Evolutionary conservation across 2,113 vertebrate species (phyloP).

Genomic region (Hucho hucho): DNA sequence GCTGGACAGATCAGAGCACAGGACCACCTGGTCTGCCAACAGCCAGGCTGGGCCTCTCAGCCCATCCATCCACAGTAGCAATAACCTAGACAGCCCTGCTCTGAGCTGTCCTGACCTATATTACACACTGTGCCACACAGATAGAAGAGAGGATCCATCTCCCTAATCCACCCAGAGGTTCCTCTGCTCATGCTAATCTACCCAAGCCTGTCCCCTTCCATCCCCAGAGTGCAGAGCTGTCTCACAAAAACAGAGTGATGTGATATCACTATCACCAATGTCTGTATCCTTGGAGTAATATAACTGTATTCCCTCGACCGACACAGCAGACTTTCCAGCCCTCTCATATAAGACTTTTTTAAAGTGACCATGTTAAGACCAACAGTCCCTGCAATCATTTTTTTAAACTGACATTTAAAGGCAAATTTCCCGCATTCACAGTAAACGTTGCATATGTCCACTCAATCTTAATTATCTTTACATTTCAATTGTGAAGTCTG

Average conservation of each 20-base stretch:
- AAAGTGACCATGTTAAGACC: slow-evolving; percentile 50
- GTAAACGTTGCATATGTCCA: too few relatives aligned
- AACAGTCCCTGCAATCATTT: neutral
- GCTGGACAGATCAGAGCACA: slow-evolving; percentile 50
- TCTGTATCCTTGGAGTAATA: slow-evolving; percentile 46
- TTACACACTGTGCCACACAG: slow-evolving; percentile 45
- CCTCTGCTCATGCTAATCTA: slow-evolving; percentile 31
- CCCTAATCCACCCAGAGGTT: slow-evolving; percentile 59
- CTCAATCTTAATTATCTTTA: too few relatives aligned
- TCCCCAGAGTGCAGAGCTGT: neutral
- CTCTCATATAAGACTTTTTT: slow-evolving; percentile 18
- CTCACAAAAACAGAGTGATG: slow-evolving; percentile 26
- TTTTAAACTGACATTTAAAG: too few relatives aligned
- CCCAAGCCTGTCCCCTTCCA: slow-evolving; percentile 25
- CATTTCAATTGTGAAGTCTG: too few relatives aligned
- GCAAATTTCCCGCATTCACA: too few relatives aligned
- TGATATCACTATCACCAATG: slow-evolving; percentile 31
- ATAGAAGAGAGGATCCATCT: slow-evolving; percentile 60
- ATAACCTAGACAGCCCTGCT: too few relatives aligned
- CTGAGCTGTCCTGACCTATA: too few relatives aligned
- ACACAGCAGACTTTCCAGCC: neutral
- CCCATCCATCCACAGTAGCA: slow-evolving; percentile 37
- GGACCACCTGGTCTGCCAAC: slow-evolving; percentile 47
- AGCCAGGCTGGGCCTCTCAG: slow-evolving; percentile 13
- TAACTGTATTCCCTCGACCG: slow-evolving; percentile 43